Conservation (phyloP, 1,140 invertebrate species). For the Drusus annulatus region DNA sequence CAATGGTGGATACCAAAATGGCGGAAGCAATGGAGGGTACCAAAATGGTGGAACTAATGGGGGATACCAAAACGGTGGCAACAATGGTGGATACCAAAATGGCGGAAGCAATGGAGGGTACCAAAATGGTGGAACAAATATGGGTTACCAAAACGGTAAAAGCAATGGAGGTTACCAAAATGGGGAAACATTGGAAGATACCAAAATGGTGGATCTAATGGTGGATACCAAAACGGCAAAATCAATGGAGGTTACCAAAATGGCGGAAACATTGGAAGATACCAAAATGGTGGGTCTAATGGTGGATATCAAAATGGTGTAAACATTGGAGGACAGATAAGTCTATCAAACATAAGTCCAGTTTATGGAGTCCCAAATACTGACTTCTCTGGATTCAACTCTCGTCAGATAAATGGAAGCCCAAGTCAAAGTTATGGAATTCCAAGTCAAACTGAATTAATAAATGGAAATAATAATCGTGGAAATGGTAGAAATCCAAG, state of each 20-base stretch:
- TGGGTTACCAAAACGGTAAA: background rate
- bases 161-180: constrained; percentile 34
- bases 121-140: constrained; percentile 61
- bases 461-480: background rate
- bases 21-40: constrained; percentile 39
- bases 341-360: too few relatives aligned
- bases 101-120: background rate
- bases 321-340: background rate
- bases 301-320: constrained; percentile 8
- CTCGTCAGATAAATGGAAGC: too few relatives aligned
- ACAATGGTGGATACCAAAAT: background rate
- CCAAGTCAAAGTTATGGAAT: too few relatives aligned
- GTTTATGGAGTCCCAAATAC: too few relatives aligned
- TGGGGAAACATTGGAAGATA: constrained; percentile 31
- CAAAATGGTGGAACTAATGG: constrained; percentile 30
- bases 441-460: too few relatives aligned
- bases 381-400: too few relatives aligned
- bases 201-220: background rate
- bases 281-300: background rate
- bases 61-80: background rate
- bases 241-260: constrained; percentile 40
- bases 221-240: background rate
- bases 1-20: background rate
- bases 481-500: background rate
- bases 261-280: constrained; percentile 12